These are phyloP conservation scores for Calephelis perditalis DNA, from an alignment of 2,888 invertebrate genomes.

Conservation along the genomic window DNA sequence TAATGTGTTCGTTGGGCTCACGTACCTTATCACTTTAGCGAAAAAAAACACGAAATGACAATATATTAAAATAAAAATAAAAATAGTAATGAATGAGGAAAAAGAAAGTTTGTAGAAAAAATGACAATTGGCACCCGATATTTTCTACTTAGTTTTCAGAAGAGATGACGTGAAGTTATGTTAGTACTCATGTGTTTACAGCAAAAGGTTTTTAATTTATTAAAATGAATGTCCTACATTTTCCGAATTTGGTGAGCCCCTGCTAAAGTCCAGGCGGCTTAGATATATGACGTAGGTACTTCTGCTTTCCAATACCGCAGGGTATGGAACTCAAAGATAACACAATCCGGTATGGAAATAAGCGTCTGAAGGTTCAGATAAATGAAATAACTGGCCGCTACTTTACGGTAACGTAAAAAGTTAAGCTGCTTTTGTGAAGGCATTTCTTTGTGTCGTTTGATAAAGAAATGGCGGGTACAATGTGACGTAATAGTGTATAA, in stretches of 20 bases:
- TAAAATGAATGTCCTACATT: not conserved
- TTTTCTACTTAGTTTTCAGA: too few relatives aligned
- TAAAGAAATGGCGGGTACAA: slow-evolving; percentile 2
- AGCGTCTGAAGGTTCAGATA: slow-evolving; percentile 27
- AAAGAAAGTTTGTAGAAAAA: too few relatives aligned
- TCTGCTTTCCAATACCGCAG: slow-evolving; percentile 23
- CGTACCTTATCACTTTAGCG: too few relatives aligned
- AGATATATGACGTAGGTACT: slow-evolving; percentile 33
- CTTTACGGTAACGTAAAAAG: slow-evolving; percentile 27
- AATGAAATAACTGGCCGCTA: slow-evolving; percentile 22
- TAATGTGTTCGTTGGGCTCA: too few relatives aligned
- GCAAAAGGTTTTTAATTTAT: too few relatives aligned
- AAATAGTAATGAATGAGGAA: too few relatives aligned
- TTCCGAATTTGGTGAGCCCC: slow-evolving; percentile 13
- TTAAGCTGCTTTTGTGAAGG: slow-evolving; percentile 28
- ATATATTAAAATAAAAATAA: too few relatives aligned
- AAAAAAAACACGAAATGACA: too few relatives aligned
- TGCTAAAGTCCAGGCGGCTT: slow-evolving; percentile 28
- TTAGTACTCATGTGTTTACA: too few relatives aligned
- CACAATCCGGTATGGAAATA: slow-evolving; percentile 29
- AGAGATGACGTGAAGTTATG: too few relatives aligned
- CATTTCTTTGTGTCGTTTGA: slow-evolving; percentile 12
- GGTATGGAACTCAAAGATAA: slow-evolving; percentile 34
- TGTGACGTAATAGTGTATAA: slow-evolving; percentile 1
- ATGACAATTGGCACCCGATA: too few relatives aligned